Evolutionary conservation across 2,113 vertebrate species (phyloP), one percentile per base, ranked within the genome.

Genomic region (Salvator merianae): DNA sequence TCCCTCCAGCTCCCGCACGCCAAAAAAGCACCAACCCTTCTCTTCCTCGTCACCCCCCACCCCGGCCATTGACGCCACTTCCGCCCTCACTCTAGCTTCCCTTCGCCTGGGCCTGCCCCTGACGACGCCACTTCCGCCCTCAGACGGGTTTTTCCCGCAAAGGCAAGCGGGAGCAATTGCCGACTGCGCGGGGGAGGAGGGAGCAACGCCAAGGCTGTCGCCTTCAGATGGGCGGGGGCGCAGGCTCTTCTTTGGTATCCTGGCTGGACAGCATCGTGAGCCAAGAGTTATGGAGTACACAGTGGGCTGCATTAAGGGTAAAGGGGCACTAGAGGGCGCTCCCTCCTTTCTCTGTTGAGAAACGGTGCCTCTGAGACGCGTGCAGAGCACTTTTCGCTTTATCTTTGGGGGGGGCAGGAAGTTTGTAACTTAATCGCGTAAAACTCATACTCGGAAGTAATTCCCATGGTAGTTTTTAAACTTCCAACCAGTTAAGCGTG

Each of bases 51-150:
- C 50, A 59, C 72, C 38, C 77, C 22, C 16, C 62, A 63, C 78
- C 79, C 76, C 32, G 59, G 69, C 87, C 79, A 76, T 83, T 32
- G 81, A 88, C 89, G 87, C 87, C 73, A 88, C 38, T 86, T 88
- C 89, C 89, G 89, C 90, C 86, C 83, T 79, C 79, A 83, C 82
- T 74, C 81, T 74, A 77, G 82, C 66, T 3, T 7, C 75, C 8
- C 7, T 20, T 8, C 68, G 69, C 18, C 34, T 36, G 28, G 2
- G 34, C 50, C 55, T 40, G 66, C 38, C 80, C 36, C 43, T 50
- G 20, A 59, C 28, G 77, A 70, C 84, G 82, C 84, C 87, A 91
- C 77, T 84, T 88, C 87, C 77, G 83, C 75, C 86, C 69, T 71
- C 59, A 82, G 72, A 50, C 63, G n/a, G 34, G 50, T 30, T 68